These are phyloP conservation scores for Stylophora pistillata DNA, from an alignment of 64 coral and sea anemone genomes.

Conservation along the genomic window DNA sequence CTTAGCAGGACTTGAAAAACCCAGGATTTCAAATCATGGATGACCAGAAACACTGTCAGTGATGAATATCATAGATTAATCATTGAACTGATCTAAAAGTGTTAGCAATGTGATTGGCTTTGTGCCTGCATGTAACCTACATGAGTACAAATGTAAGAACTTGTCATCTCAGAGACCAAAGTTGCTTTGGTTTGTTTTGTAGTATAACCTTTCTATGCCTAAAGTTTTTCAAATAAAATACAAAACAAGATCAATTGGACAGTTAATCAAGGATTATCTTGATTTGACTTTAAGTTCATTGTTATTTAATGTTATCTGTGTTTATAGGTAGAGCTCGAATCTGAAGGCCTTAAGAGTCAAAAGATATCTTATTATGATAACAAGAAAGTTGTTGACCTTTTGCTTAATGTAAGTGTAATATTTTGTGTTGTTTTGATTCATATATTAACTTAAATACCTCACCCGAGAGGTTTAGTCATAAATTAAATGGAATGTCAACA, in stretches of 20 bases:
- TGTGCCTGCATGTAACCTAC: background rate
- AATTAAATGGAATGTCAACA: no score
- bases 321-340: slow-evolving; percentile 52
- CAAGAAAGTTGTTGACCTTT: slow-evolving; percentile 64
- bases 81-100: no score
- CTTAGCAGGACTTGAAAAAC: no score
- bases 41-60: no score
- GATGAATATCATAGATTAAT: no score
- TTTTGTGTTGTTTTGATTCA: background rate
- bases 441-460: background rate
- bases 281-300: no score
- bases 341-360: slow-evolving; percentile 53
- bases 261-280: background rate
- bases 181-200: background rate
- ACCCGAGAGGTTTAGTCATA: no score
- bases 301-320: background rate
- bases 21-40: no score
- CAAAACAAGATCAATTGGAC: no score
- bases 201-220: background rate
- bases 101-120: no score
- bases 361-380: slow-evolving; percentile 53
- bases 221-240: background rate
- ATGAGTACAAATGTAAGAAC: no score
- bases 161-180: no score
- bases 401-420: slow-evolving; percentile 60